Evolutionary conservation across 2,113 vertebrate genomes (phyloP), one percentile per base, ranked within the genome.

Genomic region (Rattus rattus): DNA sequence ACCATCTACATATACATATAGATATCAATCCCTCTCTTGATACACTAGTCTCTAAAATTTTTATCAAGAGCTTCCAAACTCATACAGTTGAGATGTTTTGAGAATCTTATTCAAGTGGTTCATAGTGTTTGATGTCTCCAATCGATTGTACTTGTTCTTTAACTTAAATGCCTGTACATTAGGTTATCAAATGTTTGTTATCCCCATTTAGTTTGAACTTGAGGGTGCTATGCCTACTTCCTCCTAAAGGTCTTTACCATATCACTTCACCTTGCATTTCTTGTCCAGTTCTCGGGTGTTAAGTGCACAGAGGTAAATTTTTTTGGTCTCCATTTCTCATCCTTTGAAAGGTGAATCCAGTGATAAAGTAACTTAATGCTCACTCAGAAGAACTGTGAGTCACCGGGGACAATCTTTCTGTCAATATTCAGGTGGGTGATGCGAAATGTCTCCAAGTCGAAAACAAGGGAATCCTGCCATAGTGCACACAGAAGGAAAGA

Each of bases 361-460:
- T 56, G 17, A 90, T 30, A 81, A 73, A 88, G 65, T 81, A n/a
- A 54, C 20, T 81, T 49, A 92, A 69, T 3, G 65, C 19, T 83
- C 80, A 28, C 16, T 85, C 26, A 30, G 73, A 70, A 93, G 83
- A 93, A 2, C 13, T 47, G 6, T 2, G 13, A 87, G 83, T 91
- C 39, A 91, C 69, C 16, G 80, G 69, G 77, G 94, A 65, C 52
- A 75, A 17, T n/a, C 13, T 94, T 87, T 89, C 47, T 94, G 36
- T 36, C 80, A n/a, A 67, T 84, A 90, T 88, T 92, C 30, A 84
- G n/a, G 54, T 91, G 61, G 30, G 39, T 87, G 39, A 85, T 56
- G 43, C 69, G 75, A 7, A 92, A n/a, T 22, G 7, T 89, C 52
- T 63, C 33, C 43, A 67, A 22, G 39, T 19, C n/a, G 1, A 13